Evolutionary conservation across 2,113 vertebrate genomes (phyloP).

Genomic region (Xenopus laevis): DNA sequence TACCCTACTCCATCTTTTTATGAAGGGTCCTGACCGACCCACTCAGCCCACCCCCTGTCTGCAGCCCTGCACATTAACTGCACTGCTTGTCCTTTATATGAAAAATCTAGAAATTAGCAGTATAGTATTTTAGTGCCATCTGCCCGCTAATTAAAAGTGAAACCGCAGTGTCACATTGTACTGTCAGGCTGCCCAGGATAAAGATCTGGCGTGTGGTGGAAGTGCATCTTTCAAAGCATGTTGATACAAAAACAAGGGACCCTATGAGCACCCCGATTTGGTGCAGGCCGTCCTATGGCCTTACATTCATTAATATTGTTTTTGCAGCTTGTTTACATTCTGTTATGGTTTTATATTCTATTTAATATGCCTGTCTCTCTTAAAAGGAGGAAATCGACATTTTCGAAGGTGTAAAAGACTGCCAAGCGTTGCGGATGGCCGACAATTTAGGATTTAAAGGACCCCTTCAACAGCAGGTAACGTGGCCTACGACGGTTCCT

Average conservation of each 20-base stretch:
- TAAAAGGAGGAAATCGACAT: slow-evolving; percentile 94
- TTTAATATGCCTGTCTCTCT: slow-evolving; percentile 42
- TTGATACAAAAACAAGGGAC: slow-evolving; percentile 70
- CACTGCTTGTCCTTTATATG: too few relatives aligned
- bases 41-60: too few relatives aligned
- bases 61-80: too few relatives aligned
- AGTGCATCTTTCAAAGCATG: slow-evolving; percentile 54
- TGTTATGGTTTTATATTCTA: too few relatives aligned
- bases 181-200: slow-evolving; percentile 66
- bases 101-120: slow-evolving; percentile 60
- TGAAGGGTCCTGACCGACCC: too few relatives aligned
- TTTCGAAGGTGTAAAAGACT: slow-evolving; percentile 86
- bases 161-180: slow-evolving; percentile 66
- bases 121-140: slow-evolving; percentile 70
- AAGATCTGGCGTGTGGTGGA: slow-evolving; percentile 61
- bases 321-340: too few relatives aligned
- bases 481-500: neutral
- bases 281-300: slow-evolving; percentile 52
- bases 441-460: slow-evolving; percentile 95
- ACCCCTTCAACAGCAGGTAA: slow-evolving; percentile 87
- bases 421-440: slow-evolving; percentile 87
- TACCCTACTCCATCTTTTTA: too few relatives aligned
- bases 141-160: slow-evolving; percentile 77
- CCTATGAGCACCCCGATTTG: slow-evolving; percentile 70
- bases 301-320: too few relatives aligned